phyloP scores from a whole-genome alignment of 2,113 vertebrate species.

The Blennius ocellaris region DNA sequence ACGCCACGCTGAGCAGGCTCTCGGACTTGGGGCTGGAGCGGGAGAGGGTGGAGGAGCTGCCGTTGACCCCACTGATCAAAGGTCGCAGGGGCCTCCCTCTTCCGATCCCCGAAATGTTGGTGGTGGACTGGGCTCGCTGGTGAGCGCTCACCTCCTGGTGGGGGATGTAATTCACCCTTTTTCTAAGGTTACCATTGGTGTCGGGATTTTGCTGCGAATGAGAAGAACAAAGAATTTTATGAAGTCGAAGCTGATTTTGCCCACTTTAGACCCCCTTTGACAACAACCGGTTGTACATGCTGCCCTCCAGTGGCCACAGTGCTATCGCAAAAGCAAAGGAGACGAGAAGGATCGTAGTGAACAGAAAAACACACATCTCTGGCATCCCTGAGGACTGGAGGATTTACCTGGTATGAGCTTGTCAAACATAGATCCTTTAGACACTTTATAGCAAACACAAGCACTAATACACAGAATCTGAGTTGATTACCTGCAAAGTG shows the following conservation, averaged over 20 bases:
- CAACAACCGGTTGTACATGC: no score
- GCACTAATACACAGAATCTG: no score
- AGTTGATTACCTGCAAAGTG: no score
- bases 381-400: no score
- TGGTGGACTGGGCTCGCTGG: conserved; percentile 85
- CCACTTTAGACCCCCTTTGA: no score
- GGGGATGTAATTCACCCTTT: conserved; percentile 88
- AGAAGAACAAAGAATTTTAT: conserved; percentile 1
- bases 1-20: conserved; percentile 84
- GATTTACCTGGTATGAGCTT: no score
- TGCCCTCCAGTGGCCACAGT: no score
- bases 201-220: conserved; percentile 85
- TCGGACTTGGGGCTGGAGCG: conserved; percentile 91
- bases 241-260: background rate
- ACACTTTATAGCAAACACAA: no score
- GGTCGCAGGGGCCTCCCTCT: conserved; percentile 67
- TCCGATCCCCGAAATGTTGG: conserved; percentile 74
- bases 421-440: no score
- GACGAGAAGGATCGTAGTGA: no score
- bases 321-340: no score
- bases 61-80: conserved; percentile 67
- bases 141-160: conserved; percentile 82
- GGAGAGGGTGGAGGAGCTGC: conserved; percentile 82
- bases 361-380: no score
- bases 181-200: conserved; percentile 92